Evolutionary conservation across 2,888 invertebrate species (phyloP).

Genomic region (Labia minor): DNA sequence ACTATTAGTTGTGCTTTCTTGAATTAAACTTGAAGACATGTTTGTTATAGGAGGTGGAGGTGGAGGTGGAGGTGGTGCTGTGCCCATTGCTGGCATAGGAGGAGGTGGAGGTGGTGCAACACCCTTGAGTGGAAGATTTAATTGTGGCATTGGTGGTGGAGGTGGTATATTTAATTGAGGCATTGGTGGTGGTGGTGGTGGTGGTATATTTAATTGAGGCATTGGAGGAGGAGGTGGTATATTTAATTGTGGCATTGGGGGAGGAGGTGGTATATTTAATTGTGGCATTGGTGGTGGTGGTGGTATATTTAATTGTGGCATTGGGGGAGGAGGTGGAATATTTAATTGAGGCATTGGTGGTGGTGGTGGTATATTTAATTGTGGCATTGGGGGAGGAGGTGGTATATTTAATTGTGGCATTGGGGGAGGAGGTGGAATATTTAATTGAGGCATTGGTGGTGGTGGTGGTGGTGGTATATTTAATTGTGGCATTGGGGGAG

Average conservation of each 20-base stretch:
- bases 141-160: slow-evolving; percentile 21
- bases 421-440: slow-evolving; percentile 27
- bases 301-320: not conserved
- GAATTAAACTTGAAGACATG: not conserved
- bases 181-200: slow-evolving; percentile 23
- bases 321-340: slow-evolving; percentile 25
- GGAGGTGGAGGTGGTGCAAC: slow-evolving; percentile 28
- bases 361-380: slow-evolving; percentile 29
- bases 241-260: slow-evolving; percentile 22
- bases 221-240: slow-evolving; percentile 28
- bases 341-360: slow-evolving; percentile 24
- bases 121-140: too few species aligned
- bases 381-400: slow-evolving; percentile 28
- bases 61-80: slow-evolving; percentile 28
- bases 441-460: slow-evolving; percentile 23
- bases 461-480: slow-evolving; percentile 30
- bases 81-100: slow-evolving; percentile 21
- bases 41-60: slow-evolving; percentile 18
- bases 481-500: slow-evolving; percentile 30
- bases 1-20: not conserved
- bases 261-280: slow-evolving; percentile 25
- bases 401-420: slow-evolving; percentile 27
- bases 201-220: slow-evolving; percentile 22
- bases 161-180: slow-evolving; percentile 8
- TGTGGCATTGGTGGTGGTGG: slow-evolving; percentile 21